Evolutionary conservation across 1,140 invertebrate genomes (phyloP).

Genomic region (Oryctes rhinoceros): DNA sequence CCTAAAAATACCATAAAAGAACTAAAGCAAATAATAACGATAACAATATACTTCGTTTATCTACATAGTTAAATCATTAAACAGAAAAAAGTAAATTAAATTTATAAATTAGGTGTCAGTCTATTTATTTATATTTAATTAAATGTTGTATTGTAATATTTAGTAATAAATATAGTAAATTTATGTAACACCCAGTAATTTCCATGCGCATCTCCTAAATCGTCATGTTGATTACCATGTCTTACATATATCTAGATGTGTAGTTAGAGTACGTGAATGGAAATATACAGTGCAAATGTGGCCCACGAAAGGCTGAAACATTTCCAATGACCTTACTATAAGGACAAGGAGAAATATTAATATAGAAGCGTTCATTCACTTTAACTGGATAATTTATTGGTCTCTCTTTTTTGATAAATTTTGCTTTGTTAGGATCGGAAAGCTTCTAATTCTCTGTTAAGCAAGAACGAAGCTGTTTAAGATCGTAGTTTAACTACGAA

Average conservation of each 20-base stretch:
- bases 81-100: slow-evolving; percentile 19
- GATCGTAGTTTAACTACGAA: neutral
- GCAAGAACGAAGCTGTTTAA: neutral
- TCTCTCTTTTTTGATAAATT: slow-evolving; percentile 9
- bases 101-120: slow-evolving; percentile 29
- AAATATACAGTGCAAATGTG: slow-evolving; percentile 44
- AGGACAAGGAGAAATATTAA: slow-evolving; percentile 56
- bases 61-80: slow-evolving; percentile 18
- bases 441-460: neutral
- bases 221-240: neutral
- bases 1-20: slow-evolving; percentile 18
- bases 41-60: neutral
- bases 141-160: neutral
- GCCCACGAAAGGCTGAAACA: slow-evolving; percentile 49
- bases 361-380: slow-evolving; percentile 43
- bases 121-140: slow-evolving; percentile 14
- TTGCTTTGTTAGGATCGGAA: neutral
- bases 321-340: slow-evolving; percentile 65
- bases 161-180: neutral
- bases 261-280: neutral
- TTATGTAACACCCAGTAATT: slow-evolving; percentile 21
- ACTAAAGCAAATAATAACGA: slow-evolving; percentile 34
- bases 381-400: slow-evolving; percentile 43
- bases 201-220: neutral
- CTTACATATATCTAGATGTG: slow-evolving; percentile 8